These are phyloP conservation scores for Stenolophus ochropezus DNA, from an alignment of 2,888 invertebrate species.

Conservation along the genomic window DNA sequence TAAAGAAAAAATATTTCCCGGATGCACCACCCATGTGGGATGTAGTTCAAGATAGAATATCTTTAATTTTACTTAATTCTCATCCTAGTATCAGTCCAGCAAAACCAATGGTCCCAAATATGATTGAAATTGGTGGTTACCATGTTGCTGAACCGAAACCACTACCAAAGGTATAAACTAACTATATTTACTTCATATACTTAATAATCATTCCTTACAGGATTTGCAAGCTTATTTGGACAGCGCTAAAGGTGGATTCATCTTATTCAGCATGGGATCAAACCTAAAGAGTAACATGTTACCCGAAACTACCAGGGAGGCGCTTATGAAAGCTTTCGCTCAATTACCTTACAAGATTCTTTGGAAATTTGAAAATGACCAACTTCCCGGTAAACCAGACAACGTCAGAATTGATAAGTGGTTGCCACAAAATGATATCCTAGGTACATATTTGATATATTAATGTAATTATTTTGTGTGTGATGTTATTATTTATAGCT, in stretches of 20 bases:
- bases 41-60: slow-evolving; percentile 44
- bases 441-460: background rate
- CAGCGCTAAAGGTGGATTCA: slow-evolving; percentile 64
- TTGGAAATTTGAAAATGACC: slow-evolving; percentile 33
- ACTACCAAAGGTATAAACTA: slow-evolving; percentile 15
- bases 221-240: slow-evolving; percentile 60
- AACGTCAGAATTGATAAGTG: slow-evolving; percentile 31
- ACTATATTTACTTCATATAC: background rate
- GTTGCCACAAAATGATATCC: slow-evolving; percentile 30
- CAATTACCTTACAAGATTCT: slow-evolving; percentile 19
- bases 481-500: background rate
- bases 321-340: background rate
- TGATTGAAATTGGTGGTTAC: slow-evolving; percentile 48
- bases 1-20: slow-evolving; percentile 54
- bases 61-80: slow-evolving; percentile 57
- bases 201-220: background rate
- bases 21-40: slow-evolving; percentile 19
- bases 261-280: slow-evolving; percentile 67
- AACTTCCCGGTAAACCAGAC: background rate
- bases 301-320: background rate
- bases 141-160: slow-evolving; percentile 32
- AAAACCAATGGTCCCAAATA: slow-evolving; percentile 45
- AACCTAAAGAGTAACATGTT: slow-evolving; percentile 63
- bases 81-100: slow-evolving; percentile 41
- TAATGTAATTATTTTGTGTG: background rate